Evolutionary conservation across 2,113 vertebrate species (phyloP).

Genomic region (Polyodon spathula): DNA sequence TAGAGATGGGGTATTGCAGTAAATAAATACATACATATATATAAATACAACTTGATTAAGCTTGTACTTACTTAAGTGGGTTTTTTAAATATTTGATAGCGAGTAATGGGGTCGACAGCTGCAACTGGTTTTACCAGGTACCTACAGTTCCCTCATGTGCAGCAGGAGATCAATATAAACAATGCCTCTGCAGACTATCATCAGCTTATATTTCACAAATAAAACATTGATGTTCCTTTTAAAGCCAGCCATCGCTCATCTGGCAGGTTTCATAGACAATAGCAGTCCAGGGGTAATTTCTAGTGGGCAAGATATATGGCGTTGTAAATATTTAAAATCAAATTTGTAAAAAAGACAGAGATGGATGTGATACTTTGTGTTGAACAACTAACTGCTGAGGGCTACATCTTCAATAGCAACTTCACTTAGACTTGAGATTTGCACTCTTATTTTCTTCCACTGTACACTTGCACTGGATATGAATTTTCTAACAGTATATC

Average conservation of each 20-base stretch:
- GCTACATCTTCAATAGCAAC: constrained; percentile 43
- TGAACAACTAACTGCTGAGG: constrained; percentile 50
- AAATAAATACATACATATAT: too few species aligned
- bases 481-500: too few species aligned
- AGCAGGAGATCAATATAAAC: constrained; percentile 34
- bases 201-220: constrained; percentile 85
- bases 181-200: neutral
- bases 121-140: constrained; percentile 37
- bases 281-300: constrained; percentile 97
- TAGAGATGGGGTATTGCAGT: too few species aligned
- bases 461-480: too few species aligned
- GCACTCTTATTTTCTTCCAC: too few species aligned
- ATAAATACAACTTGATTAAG: too few species aligned
- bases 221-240: constrained; percentile 98
- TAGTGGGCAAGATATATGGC: constrained; percentile 90
- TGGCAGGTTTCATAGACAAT: constrained; percentile 85
- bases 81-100: constrained; percentile 39
- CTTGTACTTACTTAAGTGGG: too few species aligned
- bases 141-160: constrained; percentile 24
- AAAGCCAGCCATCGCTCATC: constrained; percentile 93
- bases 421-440: too few species aligned
- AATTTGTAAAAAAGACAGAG: constrained; percentile 99
- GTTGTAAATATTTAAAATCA: constrained; percentile 99
- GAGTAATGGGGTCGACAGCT: constrained; percentile 20
- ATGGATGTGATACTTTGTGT: constrained; percentile 76